Base-by-base conservation (phyloP, 2,113 vertebrate species). In the Colinus virginianus region DNA sequence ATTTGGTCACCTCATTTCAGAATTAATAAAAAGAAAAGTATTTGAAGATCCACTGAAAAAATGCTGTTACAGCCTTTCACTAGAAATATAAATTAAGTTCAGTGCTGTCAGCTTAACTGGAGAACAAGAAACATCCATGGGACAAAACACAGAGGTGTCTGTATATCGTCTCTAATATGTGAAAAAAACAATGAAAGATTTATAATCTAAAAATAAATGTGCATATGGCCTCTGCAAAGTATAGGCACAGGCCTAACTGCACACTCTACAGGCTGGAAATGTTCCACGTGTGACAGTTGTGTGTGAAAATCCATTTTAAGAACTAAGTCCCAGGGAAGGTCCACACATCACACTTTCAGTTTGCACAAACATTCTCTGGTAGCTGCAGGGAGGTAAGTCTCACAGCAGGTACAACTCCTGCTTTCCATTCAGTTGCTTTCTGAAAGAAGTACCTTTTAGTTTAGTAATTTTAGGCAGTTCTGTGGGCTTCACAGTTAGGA, bases 261-360 rank as follows among this genome's bases (percentile, higher is more conserved):
- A 85, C 68, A 78, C n/a, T 82, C n/a, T 28, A 48, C 78, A 80
- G 86, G 68, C 16, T 59, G 49, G 67, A 76, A 58, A 32, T 61
- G 43, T 76, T 40, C 7, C 14, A 68, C 76, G 69, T 62, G 45
- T 21, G 56, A 34, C 36, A 42, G 58, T 71, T 88, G 13, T 66
- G 34, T 56, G 42, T 76, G 70, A 89, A 88, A 90, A 93, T 69
- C 48, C 49, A 66, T 93, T 92, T 87, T 90, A 92, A 88, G 78
- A 82, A 76, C 66, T 18, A 72, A 90, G 59, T 88, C 80, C 90
- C 74, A 70, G 70, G 75, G 63, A 76, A 58, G 30, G 42, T 87
- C 74, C 38, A 51, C 58, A 72, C 45, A 53, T 48, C 26, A 11
- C 46, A 49, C 7, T 26, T 78, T 76, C 75, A 76, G 84, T 10